Evolutionary conservation across 2,888 invertebrate species (phyloP), one percentile per base, ranked within the genome.

Genomic region (Cantharis lateralis): DNA sequence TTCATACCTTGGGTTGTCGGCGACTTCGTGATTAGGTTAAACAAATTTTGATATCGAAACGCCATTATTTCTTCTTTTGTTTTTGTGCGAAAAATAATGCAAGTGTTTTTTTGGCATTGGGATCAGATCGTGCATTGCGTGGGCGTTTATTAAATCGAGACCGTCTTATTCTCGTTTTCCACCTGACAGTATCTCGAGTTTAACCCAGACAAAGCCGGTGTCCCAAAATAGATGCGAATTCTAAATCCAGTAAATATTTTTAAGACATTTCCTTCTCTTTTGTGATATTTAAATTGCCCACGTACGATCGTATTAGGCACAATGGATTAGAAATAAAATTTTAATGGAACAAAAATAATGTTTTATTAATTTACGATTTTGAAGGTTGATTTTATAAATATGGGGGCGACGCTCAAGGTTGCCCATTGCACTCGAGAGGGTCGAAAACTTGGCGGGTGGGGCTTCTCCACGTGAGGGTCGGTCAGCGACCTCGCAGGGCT

Each of bases 381-480:
- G 18, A n/a, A 24, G 64, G 64, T 20, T 20, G 64, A n/a, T 24
- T 15, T 20, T 68, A 15, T 28, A 26, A 26, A 26, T 26, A 48
- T 70, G 28, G 70, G 77, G 78, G 77, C 74, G 71, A 70, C 62
- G 71, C 74, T 69, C 80, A 80, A 80, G 80, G 80, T 79, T 77
- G 79, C 74, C 72, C 75, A 64, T 78, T 78, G 74, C 75, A 78
- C 77, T 78, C 80, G 68, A 20, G 64, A 66, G 77, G 80, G 78
- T 76, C 76, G 71, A 76, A 79, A 75, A 68, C 78, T 69, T 72
- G 74, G 76, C 76, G 76, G 80, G 75, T 76, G 75, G 75, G 80
- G 79, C 75, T 74, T 68, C 72, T 75, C 79, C 79, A 78, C 76
- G 79, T 76, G 79, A 77, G 75, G 80, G 76, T 75, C 80, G 80